These are phyloP conservation scores for Fragum sueziense DNA, from an alignment of 2,888 invertebrate species.

Conservation along the genomic window DNA sequence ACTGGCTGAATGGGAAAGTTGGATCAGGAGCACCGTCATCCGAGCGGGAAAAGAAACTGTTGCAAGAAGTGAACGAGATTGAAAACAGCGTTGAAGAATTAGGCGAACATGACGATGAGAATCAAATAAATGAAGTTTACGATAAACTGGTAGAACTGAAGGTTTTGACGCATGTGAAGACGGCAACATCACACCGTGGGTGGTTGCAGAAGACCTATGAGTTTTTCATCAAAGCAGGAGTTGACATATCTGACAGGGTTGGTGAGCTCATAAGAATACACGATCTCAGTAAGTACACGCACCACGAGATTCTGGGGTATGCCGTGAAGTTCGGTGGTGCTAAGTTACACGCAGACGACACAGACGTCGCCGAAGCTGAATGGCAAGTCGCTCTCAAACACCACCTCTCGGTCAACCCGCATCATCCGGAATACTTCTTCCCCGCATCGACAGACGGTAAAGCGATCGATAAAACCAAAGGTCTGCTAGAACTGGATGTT, in stretches of 20 bases:
- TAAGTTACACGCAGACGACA: slow-evolving; percentile 18
- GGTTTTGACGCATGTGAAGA: slow-evolving; percentile 34
- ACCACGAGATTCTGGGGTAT: slow-evolving; percentile 50
- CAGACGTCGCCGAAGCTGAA: slow-evolving; percentile 35
- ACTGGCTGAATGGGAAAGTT: slow-evolving; percentile 42
- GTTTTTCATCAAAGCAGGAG: slow-evolving; percentile 34
- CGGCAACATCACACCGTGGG: slow-evolving; percentile 42
- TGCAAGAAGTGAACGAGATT: neutral
- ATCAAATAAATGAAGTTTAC: slow-evolving; percentile 18
- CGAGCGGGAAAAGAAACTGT: slow-evolving; percentile 24
- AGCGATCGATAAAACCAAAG: slow-evolving; percentile 14
- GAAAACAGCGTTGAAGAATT: neutral
- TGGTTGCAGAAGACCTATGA: slow-evolving; percentile 40
- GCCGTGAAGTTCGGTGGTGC: slow-evolving; percentile 52
- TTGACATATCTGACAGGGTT: slow-evolving; percentile 42
- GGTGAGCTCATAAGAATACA: slow-evolving; percentile 24
- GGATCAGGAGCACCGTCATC: slow-evolving; percentile 37
- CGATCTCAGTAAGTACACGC: slow-evolving; percentile 53
- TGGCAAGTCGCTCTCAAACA: slow-evolving; percentile 44
- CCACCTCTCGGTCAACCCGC: slow-evolving; percentile 49
- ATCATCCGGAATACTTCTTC: slow-evolving; percentile 57
- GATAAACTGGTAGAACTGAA: slow-evolving; percentile 34
- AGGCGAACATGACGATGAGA: neutral
- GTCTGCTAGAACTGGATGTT: slow-evolving; percentile 22
- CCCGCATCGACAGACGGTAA: slow-evolving; percentile 10